Evolutionary conservation across 2,888 invertebrate genomes (phyloP).

Genomic region (Schrankia costaestrigalis): DNA sequence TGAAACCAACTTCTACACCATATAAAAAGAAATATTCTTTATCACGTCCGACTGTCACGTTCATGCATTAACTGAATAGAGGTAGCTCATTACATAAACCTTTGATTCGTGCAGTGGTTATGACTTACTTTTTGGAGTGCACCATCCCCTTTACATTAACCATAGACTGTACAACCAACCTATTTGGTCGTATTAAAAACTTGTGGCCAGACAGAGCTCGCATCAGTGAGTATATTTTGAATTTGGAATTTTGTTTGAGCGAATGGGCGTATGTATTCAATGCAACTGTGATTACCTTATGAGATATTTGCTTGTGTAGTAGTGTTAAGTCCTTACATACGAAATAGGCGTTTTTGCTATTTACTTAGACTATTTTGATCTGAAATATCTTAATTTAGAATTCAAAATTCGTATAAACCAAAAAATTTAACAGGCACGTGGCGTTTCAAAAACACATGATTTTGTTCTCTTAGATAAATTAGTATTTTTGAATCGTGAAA

Average conservation of each 20-base stretch:
- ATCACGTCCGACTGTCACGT: slow-evolving; percentile 37
- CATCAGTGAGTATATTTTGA: slow-evolving; percentile 54
- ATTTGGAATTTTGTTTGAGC: slow-evolving; percentile 69
- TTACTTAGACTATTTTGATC: too few species aligned
- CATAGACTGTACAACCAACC: slow-evolving; percentile 47
- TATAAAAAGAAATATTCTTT: slow-evolving; percentile 2
- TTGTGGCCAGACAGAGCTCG: slow-evolving; percentile 69
- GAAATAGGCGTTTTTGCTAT: too few species aligned
- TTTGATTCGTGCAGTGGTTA: slow-evolving; percentile 66
- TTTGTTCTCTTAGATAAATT: too few species aligned
- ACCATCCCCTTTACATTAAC: slow-evolving; percentile 44
- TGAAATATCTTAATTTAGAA: too few species aligned
- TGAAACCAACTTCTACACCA: slow-evolving; percentile 1
- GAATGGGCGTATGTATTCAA: slow-evolving; percentile 49
- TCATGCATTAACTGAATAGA: slow-evolving; percentile 49
- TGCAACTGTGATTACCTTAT: slow-evolving; percentile 38
- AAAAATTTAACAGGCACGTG: too few species aligned
- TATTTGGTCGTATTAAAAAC: slow-evolving; percentile 76
- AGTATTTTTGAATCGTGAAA: too few species aligned
- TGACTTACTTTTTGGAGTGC: slow-evolving; percentile 68
- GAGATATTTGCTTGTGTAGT: slow-evolving; percentile 6
- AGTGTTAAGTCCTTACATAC: too few species aligned
- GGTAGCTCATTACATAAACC: slow-evolving; percentile 62
- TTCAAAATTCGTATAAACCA: too few species aligned
- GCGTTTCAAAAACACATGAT: too few species aligned